Conservation (phyloP, 30 jellyfish, hydroid and myxozoan species). For the Sanderia malayensis region DNA sequence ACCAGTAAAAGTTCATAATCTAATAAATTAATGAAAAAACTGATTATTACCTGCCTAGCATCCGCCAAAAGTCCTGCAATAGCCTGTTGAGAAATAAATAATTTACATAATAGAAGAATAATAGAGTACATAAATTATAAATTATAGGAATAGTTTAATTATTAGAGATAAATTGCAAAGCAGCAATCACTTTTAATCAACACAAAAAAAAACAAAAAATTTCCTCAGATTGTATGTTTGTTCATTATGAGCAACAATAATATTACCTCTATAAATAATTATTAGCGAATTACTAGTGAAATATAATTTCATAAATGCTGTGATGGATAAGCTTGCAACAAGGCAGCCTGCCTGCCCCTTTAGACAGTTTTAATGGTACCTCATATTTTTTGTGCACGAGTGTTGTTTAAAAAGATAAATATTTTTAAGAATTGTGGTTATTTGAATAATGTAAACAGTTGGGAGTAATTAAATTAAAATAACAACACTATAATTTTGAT, state of each 20-base stretch:
- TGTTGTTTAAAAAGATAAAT: no score
- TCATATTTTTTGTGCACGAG: no score
- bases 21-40: neutral
- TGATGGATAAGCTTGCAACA: neutral
- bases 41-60: constrained; percentile 90
- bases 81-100: no score
- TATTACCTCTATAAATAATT: neutral
- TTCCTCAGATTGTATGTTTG: neutral
- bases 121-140: no score
- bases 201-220: neutral
- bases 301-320: neutral
- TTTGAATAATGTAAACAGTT: no score
- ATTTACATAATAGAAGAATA: no score
- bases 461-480: no score
- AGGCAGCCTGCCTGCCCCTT: no score
- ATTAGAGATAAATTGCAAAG: neutral
- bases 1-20: neutral
- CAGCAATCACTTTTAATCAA: neutral
- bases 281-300: neutral
- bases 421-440: no score
- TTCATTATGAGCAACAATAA: no score
- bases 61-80: constrained; percentile 94
- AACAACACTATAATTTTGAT: no score
- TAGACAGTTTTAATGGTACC: no score
- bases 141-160: neutral